phyloP scores from a whole-genome alignment of 1,140 invertebrate genomes.

The Limonius californicus region DNA sequence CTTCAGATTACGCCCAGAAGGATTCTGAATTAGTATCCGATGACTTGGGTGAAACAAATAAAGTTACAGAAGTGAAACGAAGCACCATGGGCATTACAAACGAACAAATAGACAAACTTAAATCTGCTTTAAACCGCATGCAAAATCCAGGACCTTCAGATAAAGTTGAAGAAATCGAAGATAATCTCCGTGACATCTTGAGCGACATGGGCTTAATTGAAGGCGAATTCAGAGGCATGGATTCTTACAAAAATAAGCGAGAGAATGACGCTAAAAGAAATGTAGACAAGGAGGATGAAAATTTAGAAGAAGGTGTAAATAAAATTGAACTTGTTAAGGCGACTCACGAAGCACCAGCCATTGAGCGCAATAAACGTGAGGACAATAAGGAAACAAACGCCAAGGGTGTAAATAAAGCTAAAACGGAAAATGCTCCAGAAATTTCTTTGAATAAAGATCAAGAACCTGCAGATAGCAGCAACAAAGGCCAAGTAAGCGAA shows the following conservation, averaged over 20 bases:
- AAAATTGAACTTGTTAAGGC: slow-evolving; percentile 28
- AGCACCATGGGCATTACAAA: background rate
- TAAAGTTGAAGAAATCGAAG: slow-evolving; percentile 30
- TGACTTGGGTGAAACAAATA: slow-evolving; percentile 14
- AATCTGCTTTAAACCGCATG: slow-evolving; percentile 10
- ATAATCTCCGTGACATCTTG: slow-evolving; percentile 35
- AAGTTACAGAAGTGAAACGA: background rate
- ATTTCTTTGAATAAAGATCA: background rate
- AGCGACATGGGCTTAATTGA: slow-evolving; percentile 39
- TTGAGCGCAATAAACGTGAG: slow-evolving; percentile 19
- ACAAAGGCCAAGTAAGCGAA: slow-evolving; percentile 8
- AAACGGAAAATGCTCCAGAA: background rate
- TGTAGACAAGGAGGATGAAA: slow-evolving; percentile 33
- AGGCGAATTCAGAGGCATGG: slow-evolving; percentile 21
- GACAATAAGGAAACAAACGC: background rate
- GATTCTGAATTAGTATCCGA: slow-evolving; percentile 4
- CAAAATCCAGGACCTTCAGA: background rate
- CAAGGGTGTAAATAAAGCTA: background rate
- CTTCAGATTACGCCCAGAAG: slow-evolving; percentile 16
- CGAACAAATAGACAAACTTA: slow-evolving; percentile 8
- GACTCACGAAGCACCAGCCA: background rate
- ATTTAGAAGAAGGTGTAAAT: slow-evolving; percentile 36
- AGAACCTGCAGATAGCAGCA: background rate
- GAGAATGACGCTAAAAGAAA: slow-evolving; percentile 18
- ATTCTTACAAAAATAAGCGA: slow-evolving; percentile 21